phyloP scores from a whole-genome alignment of 2,797 vertebrate species.

The Microchirus variegatus region DNA sequence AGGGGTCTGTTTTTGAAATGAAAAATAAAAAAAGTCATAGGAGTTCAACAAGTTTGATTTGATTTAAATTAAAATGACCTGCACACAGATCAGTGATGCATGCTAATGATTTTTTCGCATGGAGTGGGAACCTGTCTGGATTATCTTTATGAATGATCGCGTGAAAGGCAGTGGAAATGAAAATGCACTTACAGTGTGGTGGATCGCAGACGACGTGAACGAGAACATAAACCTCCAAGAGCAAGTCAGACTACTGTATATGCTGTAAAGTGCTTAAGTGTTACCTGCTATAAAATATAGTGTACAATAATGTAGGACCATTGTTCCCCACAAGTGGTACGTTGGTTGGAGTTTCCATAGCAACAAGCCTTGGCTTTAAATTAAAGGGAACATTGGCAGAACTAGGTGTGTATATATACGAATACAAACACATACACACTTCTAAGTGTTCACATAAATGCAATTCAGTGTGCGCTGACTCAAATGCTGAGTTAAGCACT shows the following conservation, averaged over 20 bases:
- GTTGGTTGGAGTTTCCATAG: constrained; percentile 80
- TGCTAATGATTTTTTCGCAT: constrained; percentile 9
- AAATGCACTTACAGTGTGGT: constrained; percentile 22
- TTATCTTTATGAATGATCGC: constrained; percentile 14
- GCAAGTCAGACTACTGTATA: constrained; percentile 14
- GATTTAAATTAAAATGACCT: constrained; percentile 39
- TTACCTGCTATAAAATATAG: constrained; percentile 60
- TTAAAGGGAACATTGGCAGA: constrained; percentile 64
- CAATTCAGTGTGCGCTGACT: constrained; percentile 19
- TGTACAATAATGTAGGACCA: constrained; percentile 69
- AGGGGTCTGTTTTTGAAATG: constrained; percentile 18
- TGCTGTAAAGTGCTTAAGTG: constrained; percentile 51
- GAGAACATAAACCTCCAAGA: constrained; percentile 43
- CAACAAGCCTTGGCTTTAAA: constrained; percentile 80
- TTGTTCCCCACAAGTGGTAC: constrained; percentile 67
- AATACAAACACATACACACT: constrained; percentile 40
- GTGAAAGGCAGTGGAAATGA: constrained; percentile 19
- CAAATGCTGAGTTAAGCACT: constrained; percentile 33
- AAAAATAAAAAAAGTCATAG: constrained; percentile 12
- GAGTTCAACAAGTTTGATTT: constrained; percentile 30
- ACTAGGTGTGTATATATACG: constrained; percentile 44
- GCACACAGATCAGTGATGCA: constrained; percentile 23
- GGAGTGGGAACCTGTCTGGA: constrained; percentile 18
- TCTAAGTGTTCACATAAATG: constrained; percentile 35
- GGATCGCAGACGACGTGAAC: constrained; percentile 30